phyloP scores from a whole-genome alignment of 2,113 vertebrate species.

The Siphamia tubifer region DNA sequence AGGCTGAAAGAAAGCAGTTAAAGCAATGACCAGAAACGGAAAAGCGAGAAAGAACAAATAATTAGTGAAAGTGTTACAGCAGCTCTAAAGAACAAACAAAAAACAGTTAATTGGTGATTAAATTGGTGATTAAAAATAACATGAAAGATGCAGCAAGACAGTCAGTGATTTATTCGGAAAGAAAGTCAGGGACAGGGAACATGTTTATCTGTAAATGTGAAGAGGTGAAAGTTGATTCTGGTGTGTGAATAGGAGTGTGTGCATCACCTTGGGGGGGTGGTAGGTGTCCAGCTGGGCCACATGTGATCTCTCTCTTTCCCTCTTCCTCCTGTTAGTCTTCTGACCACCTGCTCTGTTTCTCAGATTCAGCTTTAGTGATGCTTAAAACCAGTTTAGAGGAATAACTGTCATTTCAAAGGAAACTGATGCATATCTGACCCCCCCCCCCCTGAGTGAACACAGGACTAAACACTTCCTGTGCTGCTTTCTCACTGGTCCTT shows the following conservation, averaged over 20 bases:
- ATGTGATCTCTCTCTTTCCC: constrained; percentile 28
- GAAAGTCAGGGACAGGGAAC: not conserved
- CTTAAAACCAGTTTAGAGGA: not conserved
- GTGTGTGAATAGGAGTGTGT: not conserved
- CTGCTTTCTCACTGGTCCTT: not conserved
- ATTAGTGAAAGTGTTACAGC: not conserved
- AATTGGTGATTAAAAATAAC: too few relatives aligned
- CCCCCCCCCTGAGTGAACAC: not conserved
- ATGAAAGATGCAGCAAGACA: not conserved
- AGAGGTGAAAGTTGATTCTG: not conserved
- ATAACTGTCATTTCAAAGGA: not conserved
- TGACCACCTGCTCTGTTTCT: constrained; percentile 30
- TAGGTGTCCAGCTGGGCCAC: constrained; percentile 39
- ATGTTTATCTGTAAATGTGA: constrained; percentile 3
- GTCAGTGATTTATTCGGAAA: not conserved
- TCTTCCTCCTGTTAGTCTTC: not conserved
- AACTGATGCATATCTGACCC: not conserved
- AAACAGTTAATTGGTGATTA: not conserved
- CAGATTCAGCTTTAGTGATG: not conserved
- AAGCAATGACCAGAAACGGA: not conserved
- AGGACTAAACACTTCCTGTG: not conserved
- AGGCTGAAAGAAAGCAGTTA: not conserved
- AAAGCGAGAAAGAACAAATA: not conserved
- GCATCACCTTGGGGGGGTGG: not conserved
- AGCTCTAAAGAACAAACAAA: not conserved